Conservation (phyloP, 92 coral and sea anemone species). For the Zoanthus gigantus region DNA sequence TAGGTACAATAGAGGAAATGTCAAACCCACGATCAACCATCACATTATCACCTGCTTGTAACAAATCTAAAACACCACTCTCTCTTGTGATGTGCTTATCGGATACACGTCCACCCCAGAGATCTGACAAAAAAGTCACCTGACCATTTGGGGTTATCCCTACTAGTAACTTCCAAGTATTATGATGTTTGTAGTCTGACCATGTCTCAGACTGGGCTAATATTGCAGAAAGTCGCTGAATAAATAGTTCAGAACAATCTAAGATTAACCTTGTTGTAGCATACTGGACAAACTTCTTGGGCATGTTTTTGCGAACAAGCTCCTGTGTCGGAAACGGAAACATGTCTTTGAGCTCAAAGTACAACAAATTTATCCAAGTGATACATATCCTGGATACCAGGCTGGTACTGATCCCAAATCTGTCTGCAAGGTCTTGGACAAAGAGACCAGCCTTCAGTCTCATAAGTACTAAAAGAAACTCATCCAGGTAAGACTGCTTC, state of each 20-base stretch:
- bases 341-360: constrained; percentile 47
- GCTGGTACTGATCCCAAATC: constrained; percentile 55
- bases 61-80: constrained; percentile 49
- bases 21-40: constrained; percentile 82
- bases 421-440: constrained; percentile 56
- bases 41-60: constrained; percentile 66
- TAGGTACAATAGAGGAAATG: constrained; percentile 57
- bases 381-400: constrained; percentile 40
- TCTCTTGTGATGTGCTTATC: constrained; percentile 62
- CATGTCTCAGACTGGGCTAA: constrained; percentile 65
- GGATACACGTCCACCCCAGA: constrained; percentile 67
- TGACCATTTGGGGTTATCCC: constrained; percentile 67
- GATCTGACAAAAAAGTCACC: constrained; percentile 51
- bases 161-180: constrained; percentile 61
- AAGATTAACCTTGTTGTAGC: constrained; percentile 60
- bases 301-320: constrained; percentile 59
- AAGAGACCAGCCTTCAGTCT: constrained; percentile 68
- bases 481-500: constrained; percentile 25
- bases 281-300: constrained; percentile 56
- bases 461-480: constrained; percentile 56
- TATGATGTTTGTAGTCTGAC: constrained; percentile 59
- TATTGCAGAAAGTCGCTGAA: constrained; percentile 64
- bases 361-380: constrained; percentile 69
- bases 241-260: constrained; percentile 64
- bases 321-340: constrained; percentile 68